These are phyloP conservation scores for Bedellia somnulentella DNA, from an alignment of 2,888 invertebrate genomes.

Conservation along the genomic window DNA sequence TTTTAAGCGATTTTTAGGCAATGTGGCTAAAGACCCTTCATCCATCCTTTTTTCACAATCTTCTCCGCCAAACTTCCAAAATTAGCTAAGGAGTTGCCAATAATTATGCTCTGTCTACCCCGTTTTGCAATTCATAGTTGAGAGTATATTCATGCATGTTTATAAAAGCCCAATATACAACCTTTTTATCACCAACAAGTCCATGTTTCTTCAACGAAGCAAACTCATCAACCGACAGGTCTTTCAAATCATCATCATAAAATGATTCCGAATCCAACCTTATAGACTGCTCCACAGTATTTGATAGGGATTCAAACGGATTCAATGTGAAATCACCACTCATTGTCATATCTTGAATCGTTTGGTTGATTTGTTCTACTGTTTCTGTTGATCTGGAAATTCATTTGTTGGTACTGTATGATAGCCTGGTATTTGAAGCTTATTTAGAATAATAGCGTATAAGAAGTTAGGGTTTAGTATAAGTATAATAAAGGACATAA, in stretches of 20 bases:
- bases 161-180: slow-evolving; percentile 38
- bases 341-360: slow-evolving; percentile 55
- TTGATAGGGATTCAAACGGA: slow-evolving; percentile 37
- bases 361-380: slow-evolving; percentile 52
- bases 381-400: slow-evolving; percentile 33
- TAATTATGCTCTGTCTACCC: too few species aligned
- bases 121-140: too few species aligned
- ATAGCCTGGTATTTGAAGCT: too few species aligned
- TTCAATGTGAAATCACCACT: slow-evolving; percentile 42
- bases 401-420: too few species aligned
- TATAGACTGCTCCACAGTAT: slow-evolving; percentile 34
- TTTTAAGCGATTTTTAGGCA: too few species aligned
- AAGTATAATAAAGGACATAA: not conserved
- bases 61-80: too few species aligned
- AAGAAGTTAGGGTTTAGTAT: not conserved
- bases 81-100: too few species aligned
- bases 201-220: slow-evolving; percentile 49
- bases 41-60: too few species aligned
- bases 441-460: too few species aligned
- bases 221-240: slow-evolving; percentile 47
- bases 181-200: slow-evolving; percentile 34
- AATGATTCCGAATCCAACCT: slow-evolving; percentile 43
- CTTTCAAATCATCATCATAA: slow-evolving; percentile 35
- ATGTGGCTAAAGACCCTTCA: too few species aligned
- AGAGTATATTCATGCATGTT: not conserved